Evolutionary conservation across 2,113 vertebrate species (phyloP).

Genomic region (Colinus virginianus): DNA sequence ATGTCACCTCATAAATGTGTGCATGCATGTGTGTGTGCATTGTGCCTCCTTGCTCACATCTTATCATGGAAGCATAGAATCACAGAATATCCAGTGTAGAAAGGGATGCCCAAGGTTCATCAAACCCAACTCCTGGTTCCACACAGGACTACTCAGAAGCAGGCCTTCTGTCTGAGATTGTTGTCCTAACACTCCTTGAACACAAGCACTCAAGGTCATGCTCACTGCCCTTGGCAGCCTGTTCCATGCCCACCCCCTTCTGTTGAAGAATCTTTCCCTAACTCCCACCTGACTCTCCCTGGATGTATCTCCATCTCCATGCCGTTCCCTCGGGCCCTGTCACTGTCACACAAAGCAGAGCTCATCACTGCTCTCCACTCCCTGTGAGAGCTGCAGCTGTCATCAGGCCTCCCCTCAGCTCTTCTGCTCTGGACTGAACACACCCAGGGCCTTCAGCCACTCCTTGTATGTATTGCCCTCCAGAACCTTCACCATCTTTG

Average conservation of each 20-base stretch:
- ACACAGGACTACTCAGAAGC: neutral
- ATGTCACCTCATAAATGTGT: accelerated
- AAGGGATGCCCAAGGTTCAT: too few relatives aligned
- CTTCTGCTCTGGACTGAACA: too few relatives aligned
- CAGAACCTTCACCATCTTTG: too few relatives aligned
- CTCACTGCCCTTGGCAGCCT: too few relatives aligned
- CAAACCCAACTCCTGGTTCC: neutral
- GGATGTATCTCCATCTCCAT: neutral
- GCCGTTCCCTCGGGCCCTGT: too few relatives aligned
- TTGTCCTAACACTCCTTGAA: neutral
- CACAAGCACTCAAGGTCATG: neutral
- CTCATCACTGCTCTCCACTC: too few relatives aligned
- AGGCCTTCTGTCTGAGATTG: neutral
- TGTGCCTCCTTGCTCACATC: neutral
- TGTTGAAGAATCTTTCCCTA: neutral
- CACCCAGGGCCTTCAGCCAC: too few relatives aligned
- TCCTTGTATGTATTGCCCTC: too few relatives aligned
- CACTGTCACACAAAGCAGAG: too few relatives aligned
- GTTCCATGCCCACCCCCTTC: neutral
- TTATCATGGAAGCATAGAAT: neutral
- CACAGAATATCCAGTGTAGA: neutral
- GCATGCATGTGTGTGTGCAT: accelerated
- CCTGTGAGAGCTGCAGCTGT: too few relatives aligned
- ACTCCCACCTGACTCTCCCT: neutral
- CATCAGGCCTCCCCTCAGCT: too few relatives aligned